Evolutionary conservation across 2,888 invertebrate genomes (phyloP).

Genomic region (Lithophane ornitopus): DNA sequence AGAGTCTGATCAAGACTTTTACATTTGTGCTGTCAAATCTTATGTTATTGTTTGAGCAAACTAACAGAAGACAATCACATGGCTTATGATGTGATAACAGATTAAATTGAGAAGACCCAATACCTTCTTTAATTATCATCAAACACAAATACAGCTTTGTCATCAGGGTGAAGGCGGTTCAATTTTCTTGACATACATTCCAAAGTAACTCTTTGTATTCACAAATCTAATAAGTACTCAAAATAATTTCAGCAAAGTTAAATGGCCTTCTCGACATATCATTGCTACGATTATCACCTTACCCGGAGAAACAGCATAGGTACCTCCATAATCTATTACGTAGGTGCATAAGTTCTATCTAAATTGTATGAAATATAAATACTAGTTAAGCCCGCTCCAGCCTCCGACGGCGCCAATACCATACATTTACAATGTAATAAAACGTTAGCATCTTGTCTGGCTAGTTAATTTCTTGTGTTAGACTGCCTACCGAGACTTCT

Average conservation of each 20-base stretch:
- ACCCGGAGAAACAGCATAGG: background rate
- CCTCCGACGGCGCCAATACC: conserved; percentile 14
- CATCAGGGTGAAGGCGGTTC: background rate
- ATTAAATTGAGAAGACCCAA: too few species aligned
- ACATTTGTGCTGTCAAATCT: background rate
- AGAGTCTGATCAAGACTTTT: too few species aligned
- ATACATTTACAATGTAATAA: conserved; percentile 27
- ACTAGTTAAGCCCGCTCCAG: background rate
- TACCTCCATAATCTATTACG: background rate
- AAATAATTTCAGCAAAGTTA: background rate
- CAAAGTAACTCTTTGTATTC: too few species aligned
- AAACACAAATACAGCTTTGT: background rate
- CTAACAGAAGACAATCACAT: background rate
- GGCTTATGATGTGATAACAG: too few species aligned
- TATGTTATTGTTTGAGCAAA: background rate
- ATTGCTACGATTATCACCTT: background rate
- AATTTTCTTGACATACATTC: background rate
- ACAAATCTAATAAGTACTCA: background rate
- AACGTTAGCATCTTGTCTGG: conserved; percentile 29
- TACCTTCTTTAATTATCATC: too few species aligned
- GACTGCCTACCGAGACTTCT: conserved; percentile 12
- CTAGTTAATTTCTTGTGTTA: conserved; percentile 24
- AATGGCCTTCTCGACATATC: background rate
- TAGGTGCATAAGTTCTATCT: background rate
- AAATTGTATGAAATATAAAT: conserved; percentile 22